Evolutionary conservation across 2,113 vertebrate species (phyloP), one percentile per base, ranked within the genome.

Genomic region (Dipodomys stephensi): DNA sequence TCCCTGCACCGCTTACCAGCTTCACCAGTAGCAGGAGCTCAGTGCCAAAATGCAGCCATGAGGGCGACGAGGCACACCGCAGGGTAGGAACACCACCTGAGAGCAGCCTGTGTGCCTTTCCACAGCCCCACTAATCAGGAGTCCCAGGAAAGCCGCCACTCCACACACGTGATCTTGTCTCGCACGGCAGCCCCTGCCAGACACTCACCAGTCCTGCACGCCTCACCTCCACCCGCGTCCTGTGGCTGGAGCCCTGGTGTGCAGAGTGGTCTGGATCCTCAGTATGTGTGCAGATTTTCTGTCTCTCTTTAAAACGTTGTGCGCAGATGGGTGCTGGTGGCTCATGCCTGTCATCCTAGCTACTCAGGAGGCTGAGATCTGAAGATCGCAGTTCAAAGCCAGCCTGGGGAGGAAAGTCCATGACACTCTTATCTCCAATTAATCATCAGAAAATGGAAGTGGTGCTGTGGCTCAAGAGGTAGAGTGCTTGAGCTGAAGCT

Each of bases 201-300:
- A 4, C 9, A 7, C 12, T 3, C 68, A 62, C 18, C 28, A 0
- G 2, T 0, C 5, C 2, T 22, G 5, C 7, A 4, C 6, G 0
- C 30, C 1, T 10, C 35, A 6, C 0, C 30, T 32, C 19, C 39
- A 6, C 35, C 80, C 46, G 27, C 12, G 39, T 12, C 71, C 35
- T 12, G 78, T 6, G 13, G 19, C 78, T 4, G 4, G 18, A 49
- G 20, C 19, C n/a, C 12, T 0, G 1, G 83, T 73, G 83, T 62
- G 12, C 1, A 3, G 8, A 32, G 9, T 12, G 65, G 53, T 7
- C 53, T n/a, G 44, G 2, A 1, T 69, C 49, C 32, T 27, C n/a
- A 19, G 7, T 4, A 2, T 3, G 9, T 19, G 77, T 68, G 60
- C 49, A 20, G 35, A 12, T n/a, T 64, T 64, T 39, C 49, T 49